Evolutionary conservation across 1,140 invertebrate species (phyloP), one percentile per base, ranked within the genome.

Genomic region (Drosophila albomicans): DNA sequence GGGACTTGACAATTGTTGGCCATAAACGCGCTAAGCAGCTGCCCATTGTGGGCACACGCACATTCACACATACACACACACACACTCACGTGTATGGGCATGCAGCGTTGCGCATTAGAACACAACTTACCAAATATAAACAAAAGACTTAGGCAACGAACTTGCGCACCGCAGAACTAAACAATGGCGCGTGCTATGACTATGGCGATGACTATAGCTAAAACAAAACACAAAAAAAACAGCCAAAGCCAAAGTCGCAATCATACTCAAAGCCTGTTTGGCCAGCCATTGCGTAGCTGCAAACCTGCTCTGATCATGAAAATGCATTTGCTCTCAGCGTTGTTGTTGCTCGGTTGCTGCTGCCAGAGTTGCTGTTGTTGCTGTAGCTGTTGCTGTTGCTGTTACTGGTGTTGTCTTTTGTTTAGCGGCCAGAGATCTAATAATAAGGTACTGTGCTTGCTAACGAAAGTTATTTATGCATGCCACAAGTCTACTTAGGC

Each of bases 61-160:
- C 48, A 46, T 10, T 46, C 38, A 67, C 52, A 65, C 35, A 35
- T n/a, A n/a, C 16, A 28, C 3, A 41, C 30, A 8, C 16, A 48
- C 16, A 32, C 30, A 68, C n/a, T 43, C 25, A 54, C 25, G 7
- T 15, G 32, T 74, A 72, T 71, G 67, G 74, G 30, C 74, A 71
- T 58, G 4, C 35, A 72, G 67, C 72, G 64, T 78, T 75, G 49
- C 64, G 61, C 81, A 90, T 89, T 88, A 88, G 81, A 88, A 82
- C 81, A 67, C 80, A 81, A 77, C 80, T 73, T 85, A 79, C 71
- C 81, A 88, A 85, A 88, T 89, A 89, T 81, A 89, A 85, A 91
- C 84, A 86, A 91, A 91, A 89, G 88, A 91, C 88, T 91, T 91
- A 78, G 79, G 84, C 84, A 91, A 82, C 88, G 82, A 88, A 91